phyloP scores from a whole-genome alignment of 2,888 invertebrate genomes.

The Yponomeuta malinellus region DNA sequence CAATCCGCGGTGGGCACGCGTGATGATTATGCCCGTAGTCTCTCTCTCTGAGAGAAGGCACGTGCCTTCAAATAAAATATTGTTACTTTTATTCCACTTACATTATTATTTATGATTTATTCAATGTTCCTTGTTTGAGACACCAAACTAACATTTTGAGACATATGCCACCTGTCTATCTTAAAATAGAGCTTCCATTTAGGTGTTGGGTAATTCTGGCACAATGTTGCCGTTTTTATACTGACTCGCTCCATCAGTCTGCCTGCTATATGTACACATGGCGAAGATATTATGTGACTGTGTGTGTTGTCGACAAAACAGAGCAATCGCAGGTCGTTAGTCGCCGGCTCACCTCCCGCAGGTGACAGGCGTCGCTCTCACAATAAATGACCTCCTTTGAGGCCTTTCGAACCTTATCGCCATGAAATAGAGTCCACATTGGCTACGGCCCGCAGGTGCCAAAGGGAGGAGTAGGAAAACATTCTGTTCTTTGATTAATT shows the following conservation, averaged over 20 bases:
- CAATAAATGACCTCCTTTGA: background rate
- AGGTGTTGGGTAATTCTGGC: too few species aligned
- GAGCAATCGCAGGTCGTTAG: background rate
- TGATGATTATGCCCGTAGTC: too few species aligned
- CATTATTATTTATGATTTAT: too few species aligned
- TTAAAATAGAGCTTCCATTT: too few species aligned
- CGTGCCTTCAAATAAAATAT: too few species aligned
- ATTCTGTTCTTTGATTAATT: conserved; percentile 10
- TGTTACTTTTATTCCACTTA: too few species aligned
- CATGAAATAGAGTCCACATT: background rate
- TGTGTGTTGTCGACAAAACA: background rate
- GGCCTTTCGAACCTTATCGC: background rate
- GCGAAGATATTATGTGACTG: background rate
- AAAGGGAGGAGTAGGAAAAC: conserved; percentile 11
- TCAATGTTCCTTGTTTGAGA: too few species aligned
- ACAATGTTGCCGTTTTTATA: too few species aligned
- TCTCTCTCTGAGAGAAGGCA: too few species aligned
- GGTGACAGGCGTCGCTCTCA: background rate
- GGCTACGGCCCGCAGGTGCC: background rate
- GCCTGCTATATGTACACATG: background rate
- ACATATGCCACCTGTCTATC: too few species aligned
- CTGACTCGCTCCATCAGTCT: background rate
- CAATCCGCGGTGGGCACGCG: too few species aligned
- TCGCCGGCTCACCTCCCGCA: background rate
- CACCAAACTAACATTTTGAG: too few species aligned